These are phyloP conservation scores for Eolophus roseicapilla DNA, from an alignment of 2,113 vertebrate species.

Conservation along the genomic window DNA sequence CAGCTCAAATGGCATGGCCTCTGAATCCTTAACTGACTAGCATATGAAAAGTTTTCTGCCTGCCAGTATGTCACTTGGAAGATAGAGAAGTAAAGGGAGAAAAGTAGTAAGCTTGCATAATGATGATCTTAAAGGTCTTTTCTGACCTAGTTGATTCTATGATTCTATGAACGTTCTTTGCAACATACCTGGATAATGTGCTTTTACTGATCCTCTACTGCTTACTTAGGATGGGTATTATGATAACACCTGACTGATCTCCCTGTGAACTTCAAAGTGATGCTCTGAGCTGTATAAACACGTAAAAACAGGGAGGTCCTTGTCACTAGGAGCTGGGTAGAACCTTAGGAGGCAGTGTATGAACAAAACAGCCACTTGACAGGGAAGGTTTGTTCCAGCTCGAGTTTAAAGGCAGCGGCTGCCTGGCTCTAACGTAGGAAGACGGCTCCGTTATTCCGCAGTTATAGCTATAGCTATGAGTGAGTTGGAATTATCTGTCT, in stretches of 20 bases:
- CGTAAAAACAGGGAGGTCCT: neutral
- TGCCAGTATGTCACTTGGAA: neutral
- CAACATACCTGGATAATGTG: neutral
- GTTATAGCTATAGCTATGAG: neutral
- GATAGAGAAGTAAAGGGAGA: neutral
- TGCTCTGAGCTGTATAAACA: neutral
- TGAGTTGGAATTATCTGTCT: neutral
- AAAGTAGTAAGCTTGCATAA: neutral
- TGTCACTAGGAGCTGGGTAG: neutral
- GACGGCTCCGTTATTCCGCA: neutral
- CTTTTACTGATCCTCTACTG: neutral
- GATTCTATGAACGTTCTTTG: neutral
- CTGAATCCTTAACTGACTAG: neutral
- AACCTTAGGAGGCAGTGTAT: neutral
- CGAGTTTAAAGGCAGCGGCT: neutral
- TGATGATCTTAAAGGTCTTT: neutral
- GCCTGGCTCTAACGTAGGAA: neutral
- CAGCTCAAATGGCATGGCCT: neutral
- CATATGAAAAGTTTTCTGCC: slow-evolving; percentile 22
- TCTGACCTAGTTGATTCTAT: neutral
- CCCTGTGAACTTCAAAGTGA: neutral
- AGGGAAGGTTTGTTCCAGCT: neutral
- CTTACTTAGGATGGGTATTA: neutral
- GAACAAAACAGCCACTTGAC: neutral
- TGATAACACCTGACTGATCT: neutral